Conservation (phyloP, 2,113 vertebrate species). For the Macroglossus sobrinus region DNA sequence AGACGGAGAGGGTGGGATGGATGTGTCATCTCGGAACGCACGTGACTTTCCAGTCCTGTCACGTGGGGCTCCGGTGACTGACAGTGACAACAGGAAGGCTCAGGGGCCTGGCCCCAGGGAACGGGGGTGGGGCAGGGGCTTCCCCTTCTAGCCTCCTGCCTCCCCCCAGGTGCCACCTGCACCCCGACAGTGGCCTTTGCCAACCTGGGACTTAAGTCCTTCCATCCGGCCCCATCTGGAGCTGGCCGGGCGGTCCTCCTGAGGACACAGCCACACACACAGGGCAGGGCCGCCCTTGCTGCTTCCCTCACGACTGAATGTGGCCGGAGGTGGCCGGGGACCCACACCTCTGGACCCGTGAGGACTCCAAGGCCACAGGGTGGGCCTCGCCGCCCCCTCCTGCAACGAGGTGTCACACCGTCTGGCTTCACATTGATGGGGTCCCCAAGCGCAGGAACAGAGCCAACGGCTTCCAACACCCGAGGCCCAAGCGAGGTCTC, state of each 20-base stretch:
- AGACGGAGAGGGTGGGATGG: neutral
- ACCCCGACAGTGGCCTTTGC: neutral
- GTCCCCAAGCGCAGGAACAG: neutral
- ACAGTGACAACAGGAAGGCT: neutral
- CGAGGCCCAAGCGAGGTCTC: neutral
- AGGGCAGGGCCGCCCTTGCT: neutral
- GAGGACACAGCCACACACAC: rapidly evolving
- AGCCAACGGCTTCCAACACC: neutral
- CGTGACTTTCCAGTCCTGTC: neutral
- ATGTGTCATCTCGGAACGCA: neutral
- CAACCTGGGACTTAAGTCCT: neutral
- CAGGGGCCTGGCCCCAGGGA: neutral
- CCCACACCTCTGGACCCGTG: neutral
- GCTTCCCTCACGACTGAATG: neutral
- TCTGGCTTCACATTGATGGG: neutral
- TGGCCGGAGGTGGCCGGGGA: rapidly evolving
- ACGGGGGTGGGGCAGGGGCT: neutral
- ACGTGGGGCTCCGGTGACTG: rapidly evolving
- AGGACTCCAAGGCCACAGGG: neutral
- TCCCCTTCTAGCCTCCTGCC: too few relatives aligned
- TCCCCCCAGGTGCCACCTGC: too few relatives aligned
- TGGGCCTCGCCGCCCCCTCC: neutral
- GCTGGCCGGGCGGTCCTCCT: neutral
- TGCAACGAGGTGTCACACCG: rapidly evolving
- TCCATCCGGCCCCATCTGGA: neutral